A percentile compares a stretch with the other conserved stretches of the same genome.
phyloP scores from a whole-genome alignment of 2,797 vertebrate genomes.

The Stomatorhinus walkeri region DNA sequence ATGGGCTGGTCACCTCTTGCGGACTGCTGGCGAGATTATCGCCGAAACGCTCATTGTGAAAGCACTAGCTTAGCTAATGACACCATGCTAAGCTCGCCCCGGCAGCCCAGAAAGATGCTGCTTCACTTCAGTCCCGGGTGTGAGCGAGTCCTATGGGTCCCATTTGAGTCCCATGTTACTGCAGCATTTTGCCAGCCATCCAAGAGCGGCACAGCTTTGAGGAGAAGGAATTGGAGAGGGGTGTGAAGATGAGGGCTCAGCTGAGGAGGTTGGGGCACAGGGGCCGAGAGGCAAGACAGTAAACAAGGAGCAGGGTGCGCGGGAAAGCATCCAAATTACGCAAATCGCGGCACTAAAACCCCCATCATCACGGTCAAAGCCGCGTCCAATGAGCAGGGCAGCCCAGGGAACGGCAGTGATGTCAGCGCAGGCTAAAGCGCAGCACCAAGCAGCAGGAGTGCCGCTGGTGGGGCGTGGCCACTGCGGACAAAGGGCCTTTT shows the following conservation, averaged over 20 bases:
- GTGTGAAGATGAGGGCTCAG: background rate
- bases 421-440: background rate
- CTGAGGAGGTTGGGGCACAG: background rate
- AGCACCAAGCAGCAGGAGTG: background rate
- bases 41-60: constrained; percentile 17
- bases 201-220: background rate
- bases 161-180: background rate
- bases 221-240: background rate
- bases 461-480: background rate
- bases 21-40: constrained; percentile 19
- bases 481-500: constrained; percentile 55
- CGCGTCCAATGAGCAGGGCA: background rate
- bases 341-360: background rate
- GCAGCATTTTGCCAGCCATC: background rate
- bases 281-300: background rate
- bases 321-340: background rate
- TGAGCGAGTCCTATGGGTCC: background rate
- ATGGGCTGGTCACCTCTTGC: background rate
- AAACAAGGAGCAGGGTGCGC: background rate
- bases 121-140: background rate
- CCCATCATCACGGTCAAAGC: background rate
- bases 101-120: background rate
- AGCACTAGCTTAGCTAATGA: constrained; percentile 26
- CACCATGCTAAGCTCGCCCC: background rate
- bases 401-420: background rate